Conservation (phyloP, 1,140 invertebrate species). For the Pollicipes pollicipes region DNA sequence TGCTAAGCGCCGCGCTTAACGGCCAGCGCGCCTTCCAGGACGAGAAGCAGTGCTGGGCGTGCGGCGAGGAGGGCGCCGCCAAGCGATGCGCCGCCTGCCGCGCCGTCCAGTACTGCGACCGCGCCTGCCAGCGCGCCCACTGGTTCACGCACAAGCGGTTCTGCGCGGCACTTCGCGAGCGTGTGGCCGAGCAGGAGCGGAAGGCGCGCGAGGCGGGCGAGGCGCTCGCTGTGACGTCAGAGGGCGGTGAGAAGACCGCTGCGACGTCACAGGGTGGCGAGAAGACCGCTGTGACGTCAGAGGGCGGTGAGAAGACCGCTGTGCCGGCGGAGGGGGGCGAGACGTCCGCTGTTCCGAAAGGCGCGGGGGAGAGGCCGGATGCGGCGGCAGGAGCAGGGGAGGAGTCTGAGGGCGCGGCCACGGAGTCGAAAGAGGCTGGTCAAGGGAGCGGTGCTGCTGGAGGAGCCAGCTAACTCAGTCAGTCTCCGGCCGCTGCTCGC, state of each 20-base stretch:
- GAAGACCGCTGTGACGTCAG: background rate
- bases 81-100: conserved; percentile 95
- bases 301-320: background rate
- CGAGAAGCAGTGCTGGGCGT: conserved; percentile 58
- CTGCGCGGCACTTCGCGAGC: conserved; percentile 27
- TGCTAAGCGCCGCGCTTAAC: conserved; percentile 71
- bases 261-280: too few species aligned
- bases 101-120: conserved; percentile 77
- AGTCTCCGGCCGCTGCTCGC: too few species aligned
- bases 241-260: background rate
- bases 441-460: too few species aligned
- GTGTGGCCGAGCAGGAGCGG: background rate
- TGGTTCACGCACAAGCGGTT: conserved; percentile 91
- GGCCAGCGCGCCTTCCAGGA: conserved; percentile 55
- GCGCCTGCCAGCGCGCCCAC: conserved; percentile 81
- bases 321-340: too few species aligned
- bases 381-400: too few species aligned
- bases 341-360: too few species aligned
- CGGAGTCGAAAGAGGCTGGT: too few species aligned
- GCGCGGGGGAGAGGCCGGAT: too few species aligned
- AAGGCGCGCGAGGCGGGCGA: too few species aligned
- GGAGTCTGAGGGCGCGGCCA: too few species aligned
- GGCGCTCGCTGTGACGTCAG: too few species aligned
- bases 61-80: conserved; percentile 65
- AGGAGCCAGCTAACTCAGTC: too few species aligned